These are phyloP conservation scores for Pseudorectes ferrugineus DNA, from an alignment of 2,113 vertebrate genomes.

Conservation along the genomic window DNA sequence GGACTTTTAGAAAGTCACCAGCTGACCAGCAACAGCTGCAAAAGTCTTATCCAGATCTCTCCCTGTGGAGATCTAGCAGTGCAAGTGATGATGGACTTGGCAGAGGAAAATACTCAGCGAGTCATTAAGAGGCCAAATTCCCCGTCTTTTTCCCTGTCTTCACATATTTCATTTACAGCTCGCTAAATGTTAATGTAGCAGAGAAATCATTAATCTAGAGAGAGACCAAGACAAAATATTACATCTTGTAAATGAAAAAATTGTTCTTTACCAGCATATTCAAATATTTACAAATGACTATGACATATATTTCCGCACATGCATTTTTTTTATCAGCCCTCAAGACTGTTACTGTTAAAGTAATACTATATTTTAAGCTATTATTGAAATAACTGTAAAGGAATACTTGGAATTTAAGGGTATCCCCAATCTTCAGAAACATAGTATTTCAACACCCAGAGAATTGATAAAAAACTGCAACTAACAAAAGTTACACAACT, in stretches of 20 bases:
- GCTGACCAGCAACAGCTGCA: neutral
- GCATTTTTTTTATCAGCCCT: neutral
- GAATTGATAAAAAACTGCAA: neutral
- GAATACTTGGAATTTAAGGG: neutral
- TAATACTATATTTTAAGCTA: neutral
- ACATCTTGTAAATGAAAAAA: conserved; percentile 27
- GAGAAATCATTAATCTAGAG: neutral
- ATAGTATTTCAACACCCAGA: neutral
- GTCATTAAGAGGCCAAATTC: neutral
- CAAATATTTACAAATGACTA: neutral
- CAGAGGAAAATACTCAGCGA: neutral
- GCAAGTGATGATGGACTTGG: neutral
- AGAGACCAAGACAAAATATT: conserved; percentile 1
- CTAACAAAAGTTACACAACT: neutral
- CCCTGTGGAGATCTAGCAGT: neutral
- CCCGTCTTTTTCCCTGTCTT: neutral
- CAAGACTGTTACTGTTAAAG: neutral
- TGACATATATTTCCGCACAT: neutral
- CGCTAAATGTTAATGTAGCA: conserved; percentile 2
- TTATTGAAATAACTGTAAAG: neutral
- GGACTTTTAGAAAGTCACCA: neutral
- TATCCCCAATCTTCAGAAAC: neutral
- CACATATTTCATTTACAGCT: conserved; percentile 16
- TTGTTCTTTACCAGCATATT: neutral
- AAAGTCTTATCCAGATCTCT: neutral